Conservation (phyloP, 2,113 vertebrate genomes). For the Microcebus ravelobensis region DNA sequence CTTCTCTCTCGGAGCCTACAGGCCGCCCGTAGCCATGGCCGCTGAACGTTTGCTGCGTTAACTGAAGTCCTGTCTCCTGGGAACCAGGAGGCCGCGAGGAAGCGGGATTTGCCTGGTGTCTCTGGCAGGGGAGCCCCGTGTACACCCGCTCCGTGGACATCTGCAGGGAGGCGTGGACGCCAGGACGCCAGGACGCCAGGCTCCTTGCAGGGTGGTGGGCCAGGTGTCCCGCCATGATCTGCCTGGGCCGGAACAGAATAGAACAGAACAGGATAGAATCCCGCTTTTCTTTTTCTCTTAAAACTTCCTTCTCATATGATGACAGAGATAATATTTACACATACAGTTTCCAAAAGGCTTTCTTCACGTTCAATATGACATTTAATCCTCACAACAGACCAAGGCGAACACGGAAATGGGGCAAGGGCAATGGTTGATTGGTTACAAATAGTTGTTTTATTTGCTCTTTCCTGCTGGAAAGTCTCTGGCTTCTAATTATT, state of each 20-base stretch:
- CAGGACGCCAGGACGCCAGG: not conserved
- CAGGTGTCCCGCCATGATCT: too few species aligned
- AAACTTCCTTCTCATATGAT: not conserved
- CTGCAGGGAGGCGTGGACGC: not conserved
- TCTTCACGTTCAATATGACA: not conserved
- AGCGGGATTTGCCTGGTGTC: not conserved
- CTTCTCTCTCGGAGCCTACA: not conserved
- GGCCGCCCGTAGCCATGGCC: not conserved
- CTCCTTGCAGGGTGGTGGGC: not conserved
- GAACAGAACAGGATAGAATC: not conserved
- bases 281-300: not conserved
- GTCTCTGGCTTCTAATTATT: not conserved
- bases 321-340: not conserved
- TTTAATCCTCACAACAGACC: not conserved
- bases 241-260: not conserved
- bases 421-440: not conserved
- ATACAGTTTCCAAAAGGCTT: not conserved
- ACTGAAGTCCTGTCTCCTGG: accelerated
- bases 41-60: not conserved
- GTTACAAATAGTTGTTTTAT: not conserved
- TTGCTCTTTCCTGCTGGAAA: not conserved
- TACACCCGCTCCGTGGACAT: too few species aligned
- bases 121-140: not conserved
- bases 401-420: too few species aligned
- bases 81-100: not conserved